These are phyloP conservation scores for Drosophila virilis DNA, from an alignment of 1,140 invertebrate species.

Conservation along the genomic window DNA sequence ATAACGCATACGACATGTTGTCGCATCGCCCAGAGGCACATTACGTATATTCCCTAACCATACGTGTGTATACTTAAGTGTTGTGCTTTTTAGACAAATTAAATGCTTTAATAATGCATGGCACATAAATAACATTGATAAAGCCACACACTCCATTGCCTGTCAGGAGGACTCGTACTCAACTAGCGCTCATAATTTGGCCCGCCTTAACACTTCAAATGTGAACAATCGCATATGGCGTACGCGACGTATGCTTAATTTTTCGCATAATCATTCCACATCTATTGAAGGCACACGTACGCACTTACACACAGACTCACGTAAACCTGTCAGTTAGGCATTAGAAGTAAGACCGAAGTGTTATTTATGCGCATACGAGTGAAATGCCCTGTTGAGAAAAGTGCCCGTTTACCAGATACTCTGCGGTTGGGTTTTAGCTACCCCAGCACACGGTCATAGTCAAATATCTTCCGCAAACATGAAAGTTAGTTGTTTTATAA, in stretches of 20 bases:
- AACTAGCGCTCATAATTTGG: constrained; percentile 49
- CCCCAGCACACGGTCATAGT: too few species aligned
- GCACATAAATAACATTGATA: constrained; percentile 68
- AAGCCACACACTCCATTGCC: constrained; percentile 47
- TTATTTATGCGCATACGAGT: constrained; percentile 61
- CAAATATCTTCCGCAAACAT: too few species aligned
- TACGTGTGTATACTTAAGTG: constrained; percentile 27
- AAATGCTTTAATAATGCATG: constrained; percentile 79
- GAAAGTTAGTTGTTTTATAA: too few species aligned
- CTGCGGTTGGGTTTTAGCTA: neutral
- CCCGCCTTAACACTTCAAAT: constrained; percentile 73
- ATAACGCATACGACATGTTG: constrained; percentile 65
- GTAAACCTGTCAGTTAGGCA: constrained; percentile 75
- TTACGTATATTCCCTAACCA: constrained; percentile 35
- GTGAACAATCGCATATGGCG: constrained; percentile 68
- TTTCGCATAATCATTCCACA: constrained; percentile 74
- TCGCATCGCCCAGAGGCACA: constrained; percentile 30
- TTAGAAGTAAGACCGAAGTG: constrained; percentile 76
- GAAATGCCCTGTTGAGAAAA: neutral
- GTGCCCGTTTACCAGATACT: constrained; percentile 4
- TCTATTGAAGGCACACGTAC: constrained; percentile 60
- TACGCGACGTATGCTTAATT: constrained; percentile 73
- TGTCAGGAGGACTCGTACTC: constrained; percentile 28
- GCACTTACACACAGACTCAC: constrained; percentile 24
- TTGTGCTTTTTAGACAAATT: constrained; percentile 71